Percentiles rank a stretch among this genome's conserved stretches.
Evolutionary conservation across 2,888 invertebrate species (phyloP).

Genomic region (Autographa pulchrina): DNA sequence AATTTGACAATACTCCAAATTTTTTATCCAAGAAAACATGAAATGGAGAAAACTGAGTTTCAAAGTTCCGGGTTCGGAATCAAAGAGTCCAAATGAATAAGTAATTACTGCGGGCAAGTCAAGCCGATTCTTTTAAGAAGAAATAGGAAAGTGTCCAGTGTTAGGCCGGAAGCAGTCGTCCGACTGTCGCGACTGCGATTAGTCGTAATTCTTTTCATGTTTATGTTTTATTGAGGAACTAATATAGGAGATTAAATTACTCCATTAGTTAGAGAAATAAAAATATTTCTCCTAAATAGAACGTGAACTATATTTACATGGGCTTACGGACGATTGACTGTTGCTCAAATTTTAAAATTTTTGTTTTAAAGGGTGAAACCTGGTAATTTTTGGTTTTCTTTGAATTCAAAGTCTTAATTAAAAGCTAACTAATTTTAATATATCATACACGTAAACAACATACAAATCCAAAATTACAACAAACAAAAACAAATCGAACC

Average conservation of each 20-base stretch:
- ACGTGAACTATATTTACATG: too few species aligned
- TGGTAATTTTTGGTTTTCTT: too few species aligned
- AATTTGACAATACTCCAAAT: slow-evolving; percentile 41
- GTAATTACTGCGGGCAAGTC: slow-evolving; percentile 55
- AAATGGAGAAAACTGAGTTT: slow-evolving; percentile 47
- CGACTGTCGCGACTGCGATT: slow-evolving; percentile 28
- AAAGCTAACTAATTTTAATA: too few species aligned
- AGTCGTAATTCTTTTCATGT: slow-evolving; percentile 10
- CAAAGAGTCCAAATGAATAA: slow-evolving; percentile 61
- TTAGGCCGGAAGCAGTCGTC: slow-evolving; percentile 21
- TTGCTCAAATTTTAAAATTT: too few species aligned
- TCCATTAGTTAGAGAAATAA: not conserved
- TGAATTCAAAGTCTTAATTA: too few species aligned
- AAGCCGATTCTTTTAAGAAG: slow-evolving; percentile 46
- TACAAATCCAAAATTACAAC: not conserved
- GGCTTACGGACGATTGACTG: too few species aligned
- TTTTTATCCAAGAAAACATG: slow-evolving; percentile 40
- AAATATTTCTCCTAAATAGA: not conserved
- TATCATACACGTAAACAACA: too few species aligned
- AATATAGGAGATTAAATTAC: not conserved
- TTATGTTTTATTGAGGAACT: not conserved
- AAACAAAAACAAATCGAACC: not conserved
- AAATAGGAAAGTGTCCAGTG: slow-evolving; percentile 42
- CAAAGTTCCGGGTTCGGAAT: slow-evolving; percentile 44
- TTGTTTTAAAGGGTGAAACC: too few species aligned